Evolutionary conservation across 2,113 vertebrate species (phyloP), one percentile per base, ranked within the genome.

Genomic region (Myrmecophaga tridactyla): DNA sequence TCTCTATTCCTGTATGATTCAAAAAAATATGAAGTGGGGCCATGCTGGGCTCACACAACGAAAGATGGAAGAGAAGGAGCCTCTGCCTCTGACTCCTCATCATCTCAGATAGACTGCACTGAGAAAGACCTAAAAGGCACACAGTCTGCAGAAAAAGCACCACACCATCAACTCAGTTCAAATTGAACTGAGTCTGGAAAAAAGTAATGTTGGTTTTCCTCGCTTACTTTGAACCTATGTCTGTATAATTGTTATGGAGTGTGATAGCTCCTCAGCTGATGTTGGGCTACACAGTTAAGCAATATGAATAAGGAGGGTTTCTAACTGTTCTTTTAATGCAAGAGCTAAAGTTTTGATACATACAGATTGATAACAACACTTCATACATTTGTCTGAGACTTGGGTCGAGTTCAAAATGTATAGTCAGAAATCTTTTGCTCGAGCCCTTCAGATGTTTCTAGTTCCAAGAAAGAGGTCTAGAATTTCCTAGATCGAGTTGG

Each of bases 181-280:
- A 86, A 93, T 39, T 69, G 86, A 62, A 69, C 56, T 56, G 69
- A 83, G 53, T 41, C 27, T 73, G 43, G 91, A 11, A 76, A 95
- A 83, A 51, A 83, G 70, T 83, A 83, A 72, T 92, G 77, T 41
- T 94, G 76, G 62, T 87, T 94, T 96, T 95, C 81, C 29, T 96
- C 36, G 80, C 84, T 96, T 65, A 80, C 69, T 92, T 86, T 96
- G 89, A 83, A 80, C 39, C 58, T 89, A 5, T 80, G 70, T 95
- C 53, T 84, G 63, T 34, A 75, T 69, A 80, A 95, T 46, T 92
- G 65, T 83, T 90, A 77, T 12, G 46, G 34, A 82, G 39, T 39
- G 3, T 84, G 88, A 65, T 65, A 51, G 81, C 34, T 87, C 82
- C 65, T 90, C 90, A 39, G 21, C 60, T 75, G 69, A 31, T 43